phyloP scores from a whole-genome alignment of 2,113 vertebrate species.

The Oxyruncus cristatus region DNA sequence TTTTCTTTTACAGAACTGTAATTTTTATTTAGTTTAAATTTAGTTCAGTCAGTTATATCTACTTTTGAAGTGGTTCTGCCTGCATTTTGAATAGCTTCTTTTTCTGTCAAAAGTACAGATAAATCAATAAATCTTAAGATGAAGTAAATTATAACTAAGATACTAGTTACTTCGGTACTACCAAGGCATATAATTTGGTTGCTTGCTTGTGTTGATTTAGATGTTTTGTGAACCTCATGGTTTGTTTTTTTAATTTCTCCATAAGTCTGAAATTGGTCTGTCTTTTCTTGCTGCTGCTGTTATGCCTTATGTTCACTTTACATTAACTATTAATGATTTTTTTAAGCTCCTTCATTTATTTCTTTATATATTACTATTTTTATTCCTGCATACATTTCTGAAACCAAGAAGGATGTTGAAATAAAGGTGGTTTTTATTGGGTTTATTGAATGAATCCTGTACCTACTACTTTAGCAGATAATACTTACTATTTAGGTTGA shows the following conservation, averaged over 20 bases:
- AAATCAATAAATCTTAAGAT: not conserved
- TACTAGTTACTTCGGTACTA: not conserved
- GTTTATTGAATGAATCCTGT: not conserved
- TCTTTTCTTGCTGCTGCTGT: not conserved
- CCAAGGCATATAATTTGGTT: not conserved
- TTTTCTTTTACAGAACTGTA: not conserved
- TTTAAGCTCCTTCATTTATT: not conserved
- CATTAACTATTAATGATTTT: not conserved
- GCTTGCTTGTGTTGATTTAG: not conserved
- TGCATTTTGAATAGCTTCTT: not conserved
- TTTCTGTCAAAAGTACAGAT: not conserved
- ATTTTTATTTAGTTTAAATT: constrained; percentile 27
- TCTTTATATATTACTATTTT: not conserved
- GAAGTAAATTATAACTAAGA: not conserved
- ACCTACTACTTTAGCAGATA: not conserved
- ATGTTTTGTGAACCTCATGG: not conserved
- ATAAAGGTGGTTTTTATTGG: not conserved
- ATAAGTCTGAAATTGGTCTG: not conserved
- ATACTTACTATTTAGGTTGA: not conserved
- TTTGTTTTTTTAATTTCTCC: not conserved
- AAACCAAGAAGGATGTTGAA: not conserved
- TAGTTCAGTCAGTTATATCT: not conserved
- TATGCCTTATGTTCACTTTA: not conserved
- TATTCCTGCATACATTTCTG: not conserved
- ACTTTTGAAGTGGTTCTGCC: not conserved